Percentiles rank a stretch among this genome's conserved stretches.
These are phyloP conservation scores for Drosophila kanapiae DNA, from an alignment of 1,140 invertebrate species.

Conservation along the genomic window DNA sequence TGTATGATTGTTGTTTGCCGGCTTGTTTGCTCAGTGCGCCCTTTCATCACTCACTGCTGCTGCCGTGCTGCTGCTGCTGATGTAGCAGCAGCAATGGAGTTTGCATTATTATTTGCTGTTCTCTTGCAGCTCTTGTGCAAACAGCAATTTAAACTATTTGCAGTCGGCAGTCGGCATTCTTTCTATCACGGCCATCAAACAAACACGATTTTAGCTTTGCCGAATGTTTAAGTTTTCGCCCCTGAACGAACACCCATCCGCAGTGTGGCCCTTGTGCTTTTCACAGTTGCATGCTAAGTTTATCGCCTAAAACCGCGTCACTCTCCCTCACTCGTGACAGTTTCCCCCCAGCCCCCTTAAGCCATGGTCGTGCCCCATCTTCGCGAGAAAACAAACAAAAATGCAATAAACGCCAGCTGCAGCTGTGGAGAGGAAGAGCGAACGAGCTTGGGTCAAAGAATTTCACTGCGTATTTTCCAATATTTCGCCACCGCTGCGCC, in stretches of 20 bases:
- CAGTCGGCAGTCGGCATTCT: constrained; percentile 60
- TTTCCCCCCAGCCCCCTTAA: background rate
- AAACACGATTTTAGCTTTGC: constrained; percentile 39
- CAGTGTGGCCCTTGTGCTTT: constrained; percentile 30
- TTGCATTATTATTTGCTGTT: constrained; percentile 48
- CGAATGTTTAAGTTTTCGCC: constrained; percentile 30
- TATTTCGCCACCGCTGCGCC: constrained; percentile 33
- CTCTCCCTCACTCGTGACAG: constrained; percentile 9
- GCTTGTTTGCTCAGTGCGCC: constrained; percentile 34
- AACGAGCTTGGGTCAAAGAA: constrained; percentile 57
- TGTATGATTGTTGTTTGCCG: constrained; percentile 44
- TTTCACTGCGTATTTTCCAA: constrained; percentile 68
- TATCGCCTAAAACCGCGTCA: constrained; percentile 30
- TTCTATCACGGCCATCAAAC: constrained; percentile 44
- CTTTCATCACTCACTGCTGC: constrained; percentile 30
- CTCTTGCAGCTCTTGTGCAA: constrained; percentile 51
- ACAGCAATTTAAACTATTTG: constrained; percentile 63
- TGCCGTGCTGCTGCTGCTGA: background rate
- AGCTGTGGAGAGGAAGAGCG: constrained; percentile 18
- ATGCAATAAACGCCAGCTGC: constrained; percentile 77
- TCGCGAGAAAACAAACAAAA: constrained; percentile 58
- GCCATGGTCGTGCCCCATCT: constrained; percentile 28
- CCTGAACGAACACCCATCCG: constrained; percentile 9
- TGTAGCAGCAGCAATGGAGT: constrained; percentile 20
- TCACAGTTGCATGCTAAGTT: constrained; percentile 69